Evolutionary conservation across 2,888 invertebrate genomes (phyloP).

Genomic region (Sericinus montela): DNA sequence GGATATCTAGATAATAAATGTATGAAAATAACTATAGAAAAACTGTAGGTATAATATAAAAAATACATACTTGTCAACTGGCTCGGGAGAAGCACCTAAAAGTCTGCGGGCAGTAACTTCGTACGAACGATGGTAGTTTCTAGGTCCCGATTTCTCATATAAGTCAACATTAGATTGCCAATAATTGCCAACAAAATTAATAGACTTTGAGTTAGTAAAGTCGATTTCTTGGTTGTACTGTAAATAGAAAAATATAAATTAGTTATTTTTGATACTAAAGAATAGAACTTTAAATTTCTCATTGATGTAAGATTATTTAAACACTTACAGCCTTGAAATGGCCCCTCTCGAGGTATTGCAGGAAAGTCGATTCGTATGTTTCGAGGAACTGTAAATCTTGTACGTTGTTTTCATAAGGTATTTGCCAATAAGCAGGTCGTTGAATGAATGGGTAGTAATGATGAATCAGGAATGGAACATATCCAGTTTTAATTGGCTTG

Average conservation of each 20-base stretch:
- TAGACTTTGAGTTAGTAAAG: slow-evolving; percentile 57
- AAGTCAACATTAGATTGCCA: slow-evolving; percentile 78
- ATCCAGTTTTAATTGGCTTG: slow-evolving; percentile 71
- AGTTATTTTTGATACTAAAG: background rate
- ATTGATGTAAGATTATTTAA: background rate
- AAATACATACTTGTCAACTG: slow-evolving; percentile 26
- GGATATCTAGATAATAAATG: too few relatives aligned
- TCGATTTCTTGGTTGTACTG: slow-evolving; percentile 56
- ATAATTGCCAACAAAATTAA: slow-evolving; percentile 63
- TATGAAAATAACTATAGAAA: too few relatives aligned
- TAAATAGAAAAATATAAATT: slow-evolving; percentile 21
- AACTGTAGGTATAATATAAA: too few relatives aligned
- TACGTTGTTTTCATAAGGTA: slow-evolving; percentile 67
- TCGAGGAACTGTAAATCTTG: slow-evolving; percentile 77
- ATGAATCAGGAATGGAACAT: slow-evolving; percentile 36
- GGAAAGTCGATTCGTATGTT: slow-evolving; percentile 76
- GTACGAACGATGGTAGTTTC: slow-evolving; percentile 73
- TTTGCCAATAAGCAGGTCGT: slow-evolving; percentile 74
- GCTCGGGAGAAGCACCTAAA: slow-evolving; percentile 35
- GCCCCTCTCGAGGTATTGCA: slow-evolving; percentile 73
- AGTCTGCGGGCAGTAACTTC: slow-evolving; percentile 76
- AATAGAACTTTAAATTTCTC: background rate
- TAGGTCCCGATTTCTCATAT: slow-evolving; percentile 44
- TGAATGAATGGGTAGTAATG: slow-evolving; percentile 72
- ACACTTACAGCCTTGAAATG: slow-evolving; percentile 81